Evolutionary conservation across 2,888 invertebrate species (phyloP).

Genomic region (Elysia crispata): DNA sequence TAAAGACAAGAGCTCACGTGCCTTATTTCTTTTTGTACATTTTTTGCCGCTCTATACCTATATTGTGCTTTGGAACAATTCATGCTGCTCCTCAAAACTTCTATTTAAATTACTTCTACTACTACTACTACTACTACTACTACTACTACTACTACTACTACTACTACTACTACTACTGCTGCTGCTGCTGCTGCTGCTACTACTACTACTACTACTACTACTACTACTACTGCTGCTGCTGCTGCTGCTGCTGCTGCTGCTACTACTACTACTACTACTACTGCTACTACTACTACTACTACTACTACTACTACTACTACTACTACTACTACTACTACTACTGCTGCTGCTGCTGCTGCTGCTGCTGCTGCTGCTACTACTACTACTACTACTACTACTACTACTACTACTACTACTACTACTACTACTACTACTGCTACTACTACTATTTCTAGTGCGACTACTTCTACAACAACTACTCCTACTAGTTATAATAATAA

Average conservation of each 20-base stretch:
- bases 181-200: constrained; percentile 27
- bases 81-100: not conserved
- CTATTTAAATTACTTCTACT: too few species aligned
- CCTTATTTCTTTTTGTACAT: too few species aligned
- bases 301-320: constrained; percentile 42
- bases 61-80: not conserved
- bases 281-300: constrained; percentile 34
- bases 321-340: constrained; percentile 31
- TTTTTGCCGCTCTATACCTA: not conserved
- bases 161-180: constrained; percentile 27
- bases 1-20: too few species aligned
- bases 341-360: constrained; percentile 41
- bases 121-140: constrained; percentile 9
- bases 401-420: constrained; percentile 43
- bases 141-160: constrained; percentile 33
- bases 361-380: constrained; percentile 37
- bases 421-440: too few species aligned
- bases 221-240: constrained; percentile 46
- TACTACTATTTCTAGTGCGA: too few species aligned
- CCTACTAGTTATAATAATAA: too few species aligned
- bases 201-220: constrained; percentile 29
- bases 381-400: constrained; percentile 35
- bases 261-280: constrained; percentile 43
- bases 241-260: constrained; percentile 43
- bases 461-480: too few species aligned